Evolutionary conservation across 2,797 vertebrate genomes (phyloP), one percentile per base, ranked within the genome.

Genomic region (Phoxinus dragarum): DNA sequence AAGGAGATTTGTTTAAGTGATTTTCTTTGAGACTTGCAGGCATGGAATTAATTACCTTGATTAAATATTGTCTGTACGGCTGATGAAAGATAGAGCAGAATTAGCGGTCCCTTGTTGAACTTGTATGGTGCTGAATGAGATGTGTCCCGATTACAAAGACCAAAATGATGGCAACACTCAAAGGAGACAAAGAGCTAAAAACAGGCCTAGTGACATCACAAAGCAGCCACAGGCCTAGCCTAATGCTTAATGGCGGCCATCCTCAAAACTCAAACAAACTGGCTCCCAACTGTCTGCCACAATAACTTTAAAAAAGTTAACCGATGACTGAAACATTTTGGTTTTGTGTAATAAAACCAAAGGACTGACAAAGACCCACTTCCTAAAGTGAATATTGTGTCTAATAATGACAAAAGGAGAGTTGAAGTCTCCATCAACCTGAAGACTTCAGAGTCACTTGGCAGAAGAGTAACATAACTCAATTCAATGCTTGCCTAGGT

Each of bases 1-100:
- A 88, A 86, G 89, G 91, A 85, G 88, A 94, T 94, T 94, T 93
- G 91, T 95, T 94, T 93, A 90, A 93, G 92, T 89, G 91, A 94
- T 94, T 93, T 93, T 93, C 90, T 91, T 93, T 89, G 89, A 93
- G 91, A 89, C 92, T 89, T 89, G 91, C 86, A 74, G 93, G 90
- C 93, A 88, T 77, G 86, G 90, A 95, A 94, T 95, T 94, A 94
- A 94, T 95, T 94, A 93, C 90, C 86, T 91, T 95, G 95, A 95
- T 95, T 95, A 94, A 94, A 95, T 92, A 93, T 94, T 92, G 92
- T 94, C 91, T 87, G 90, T 91, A 90, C 90, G 89, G 82, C 86
- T 85, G 90, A 90, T 68, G 90, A 88, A 85, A 92, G 86, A 90
- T 82, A 86, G 88, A 79, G 88, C 66, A 54, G 89, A 92, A 89